Evolutionary conservation across 2,888 invertebrate species (phyloP), one percentile per base, ranked within the genome.

Genomic region (Arge pagana): DNA sequence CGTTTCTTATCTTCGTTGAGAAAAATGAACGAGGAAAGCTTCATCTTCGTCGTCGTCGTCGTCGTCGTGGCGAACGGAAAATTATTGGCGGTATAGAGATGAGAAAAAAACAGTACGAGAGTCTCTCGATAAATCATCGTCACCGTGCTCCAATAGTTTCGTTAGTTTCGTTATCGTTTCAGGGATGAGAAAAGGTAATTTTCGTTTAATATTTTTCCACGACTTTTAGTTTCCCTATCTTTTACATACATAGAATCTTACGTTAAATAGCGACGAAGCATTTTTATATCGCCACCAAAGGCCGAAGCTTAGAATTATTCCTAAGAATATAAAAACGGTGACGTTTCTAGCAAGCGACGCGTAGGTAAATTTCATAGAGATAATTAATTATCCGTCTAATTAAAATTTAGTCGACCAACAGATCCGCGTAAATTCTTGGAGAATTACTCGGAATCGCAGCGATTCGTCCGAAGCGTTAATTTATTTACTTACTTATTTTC

Each of bases 1-100:
- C n/a, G n/a, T n/a, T n/a, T n/a, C n/a, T 62, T 52, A 55, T 58
- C 63, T 63, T 65, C 43, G 60, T 59, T 58, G 61, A 55, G 11
- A 64, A 64, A 61, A 55, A 59, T 57, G 49, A 41, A 50, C 57
- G 33, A n/a, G n/a, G n/a, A n/a, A n/a, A n/a, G n/a, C n/a, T n/a
- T n/a, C n/a, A n/a, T n/a, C n/a, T n/a, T n/a, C n/a, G n/a, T n/a
- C n/a, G n/a, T n/a, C n/a, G n/a, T n/a, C n/a, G n/a, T n/a, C n/a
- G n/a, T n/a, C n/a, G n/a, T n/a, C n/a, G n/a, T n/a, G n/a, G n/a
- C n/a, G n/a, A n/a, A n/a, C n/a, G n/a, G n/a, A n/a, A n/a, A n/a
- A 36, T 2, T 36, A 15, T 48, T 37, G 8, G 28, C 28, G 28
- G n/a, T 16, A 30, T 26, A 48, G n/a, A 21, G 24, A 48, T 37